These are phyloP conservation scores for Naja naja DNA, from an alignment of 2,113 vertebrate genomes.

Conservation along the genomic window DNA sequence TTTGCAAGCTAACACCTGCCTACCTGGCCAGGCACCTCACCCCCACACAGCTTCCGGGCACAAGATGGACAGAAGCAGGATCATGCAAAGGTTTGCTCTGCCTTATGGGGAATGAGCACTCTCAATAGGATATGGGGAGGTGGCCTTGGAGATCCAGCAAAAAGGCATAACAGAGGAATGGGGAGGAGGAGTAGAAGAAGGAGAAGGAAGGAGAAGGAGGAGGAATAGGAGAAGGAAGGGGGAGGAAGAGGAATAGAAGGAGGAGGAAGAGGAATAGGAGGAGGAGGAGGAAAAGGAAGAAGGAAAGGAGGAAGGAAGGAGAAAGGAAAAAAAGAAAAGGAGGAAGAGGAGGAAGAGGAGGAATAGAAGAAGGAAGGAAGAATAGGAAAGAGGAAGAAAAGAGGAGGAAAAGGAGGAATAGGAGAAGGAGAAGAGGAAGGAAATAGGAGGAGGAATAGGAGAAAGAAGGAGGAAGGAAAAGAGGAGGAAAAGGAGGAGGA, in stretches of 20 bases:
- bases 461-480: not conserved
- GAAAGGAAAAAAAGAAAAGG: too few species aligned
- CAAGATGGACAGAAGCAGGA: not conserved
- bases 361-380: too few species aligned
- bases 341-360: not conserved
- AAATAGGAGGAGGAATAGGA: too few species aligned
- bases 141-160: not conserved
- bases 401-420: rapidly evolving
- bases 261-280: not conserved
- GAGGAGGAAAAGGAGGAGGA: not conserved
- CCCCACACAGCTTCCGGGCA: slow-evolving; percentile 44
- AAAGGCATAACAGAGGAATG: too few species aligned
- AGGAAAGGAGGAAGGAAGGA: not conserved
- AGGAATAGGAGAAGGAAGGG: too few species aligned
- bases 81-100: not conserved
- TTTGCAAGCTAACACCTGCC: slow-evolving; percentile 74
- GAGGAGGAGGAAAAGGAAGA: too few species aligned
- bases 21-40: slow-evolving; percentile 66
- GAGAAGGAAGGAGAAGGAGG: not conserved
- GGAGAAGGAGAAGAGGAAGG: too few species aligned
- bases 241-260: not conserved
- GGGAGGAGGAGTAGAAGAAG: too few species aligned
- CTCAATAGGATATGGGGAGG: not conserved
- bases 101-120: not conserved
- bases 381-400: too few species aligned